Base-by-base conservation (phyloP, 2,888 invertebrate species). In the Athetis lepigone region DNA sequence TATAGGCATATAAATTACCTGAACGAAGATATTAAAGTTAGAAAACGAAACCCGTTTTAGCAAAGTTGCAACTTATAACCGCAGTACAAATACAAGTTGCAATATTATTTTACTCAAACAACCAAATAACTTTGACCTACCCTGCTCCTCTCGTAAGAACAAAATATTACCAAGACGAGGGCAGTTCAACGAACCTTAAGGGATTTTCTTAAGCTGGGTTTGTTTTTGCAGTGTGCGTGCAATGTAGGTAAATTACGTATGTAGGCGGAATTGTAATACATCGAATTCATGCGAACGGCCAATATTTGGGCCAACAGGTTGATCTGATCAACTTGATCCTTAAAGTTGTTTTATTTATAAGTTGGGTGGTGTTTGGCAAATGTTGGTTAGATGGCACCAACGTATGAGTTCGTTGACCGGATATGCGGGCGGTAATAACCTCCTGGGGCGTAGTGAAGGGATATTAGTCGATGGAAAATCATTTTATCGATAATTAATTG, bases 401-500 rank as follows among this genome's bases (percentile, higher is more conserved):
- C 54, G 37, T 47, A 45, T 29, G 66, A 70, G 86, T 77, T 88
- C 86, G 55, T 70, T 82, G 88, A 84, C 84, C 86, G 82, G 76
- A 79, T 81, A 79, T 85, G 79, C 83, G 82, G 82, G 83, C 79
- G 70, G 77, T 85, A 84, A 85, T 85, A 81, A 81, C 82, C 75
- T 81, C 88, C 87, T 75, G 75, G 81, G 58, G 81, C 69, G 65
- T 82, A 86, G 85, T 68, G 83, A 78, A 57, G 80, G 68, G 72
- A 67, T 45, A 50, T 36, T 54, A 62, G 69, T 75, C 77, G 80
- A 80, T 81, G 57, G 66, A 66, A 71, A 79, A 72, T 71, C 60
- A 57, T 63, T 77, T 77, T 73, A 75, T 73, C 75, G 68, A 75
- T 68, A 73, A 75, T 78, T 66, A 61, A 69, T 73, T 64, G 37